Conservation (phyloP, 1,140 invertebrate genomes). For the Harpegnathos saltator region DNA sequence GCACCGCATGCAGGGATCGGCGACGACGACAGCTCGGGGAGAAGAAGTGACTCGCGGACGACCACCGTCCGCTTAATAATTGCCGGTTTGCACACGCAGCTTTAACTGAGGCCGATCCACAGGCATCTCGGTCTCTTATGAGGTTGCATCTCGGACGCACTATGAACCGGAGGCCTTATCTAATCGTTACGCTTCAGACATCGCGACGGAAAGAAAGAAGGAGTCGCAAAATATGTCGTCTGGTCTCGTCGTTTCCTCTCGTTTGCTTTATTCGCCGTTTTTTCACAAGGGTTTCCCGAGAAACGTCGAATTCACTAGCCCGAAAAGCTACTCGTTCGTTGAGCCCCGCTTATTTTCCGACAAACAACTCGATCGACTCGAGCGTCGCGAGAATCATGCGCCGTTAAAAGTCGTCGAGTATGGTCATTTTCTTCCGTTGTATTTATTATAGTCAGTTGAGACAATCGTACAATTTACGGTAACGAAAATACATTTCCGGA, state of each 20-base stretch:
- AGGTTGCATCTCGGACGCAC: slow-evolving; percentile 82
- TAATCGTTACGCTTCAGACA: slow-evolving; percentile 82
- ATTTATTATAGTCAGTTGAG: neutral
- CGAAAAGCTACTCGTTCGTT: neutral
- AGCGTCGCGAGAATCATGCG: too few species aligned
- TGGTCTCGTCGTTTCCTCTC: slow-evolving; percentile 20
- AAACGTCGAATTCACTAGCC: neutral
- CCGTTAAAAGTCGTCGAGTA: too few species aligned
- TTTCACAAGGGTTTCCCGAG: neutral
- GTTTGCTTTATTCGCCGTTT: neutral
- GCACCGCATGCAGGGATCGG: neutral
- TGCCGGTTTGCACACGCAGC: slow-evolving; percentile 75
- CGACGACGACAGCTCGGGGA: neutral
- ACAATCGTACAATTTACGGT: neutral
- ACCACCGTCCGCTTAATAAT: slow-evolving; percentile 44
- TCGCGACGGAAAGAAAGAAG: slow-evolving; percentile 74
- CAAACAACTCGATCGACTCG: too few species aligned
- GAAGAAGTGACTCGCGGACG: neutral
- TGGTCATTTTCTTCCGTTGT: neutral
- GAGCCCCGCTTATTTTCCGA: too few species aligned
- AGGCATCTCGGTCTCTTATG: slow-evolving; percentile 83
- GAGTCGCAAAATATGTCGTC: slow-evolving; percentile 59
- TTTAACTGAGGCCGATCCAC: slow-evolving; percentile 79
- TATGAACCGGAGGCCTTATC: slow-evolving; percentile 85
- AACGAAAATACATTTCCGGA: neutral